phyloP scores from a whole-genome alignment of 2,113 vertebrate species.

The Actenoides lindsayi region DNA sequence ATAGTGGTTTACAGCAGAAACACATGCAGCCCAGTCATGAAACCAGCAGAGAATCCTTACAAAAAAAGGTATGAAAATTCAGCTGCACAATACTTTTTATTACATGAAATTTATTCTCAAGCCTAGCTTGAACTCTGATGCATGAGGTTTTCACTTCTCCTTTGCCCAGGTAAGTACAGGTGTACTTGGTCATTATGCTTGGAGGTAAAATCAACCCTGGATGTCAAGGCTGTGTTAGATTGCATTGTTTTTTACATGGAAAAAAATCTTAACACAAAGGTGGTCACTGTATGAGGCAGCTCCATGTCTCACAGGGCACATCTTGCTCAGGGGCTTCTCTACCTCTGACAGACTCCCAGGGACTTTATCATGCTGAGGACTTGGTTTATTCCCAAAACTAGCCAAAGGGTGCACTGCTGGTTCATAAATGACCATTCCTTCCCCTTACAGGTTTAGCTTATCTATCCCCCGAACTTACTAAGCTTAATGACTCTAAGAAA shows the following conservation, averaged over 20 bases:
- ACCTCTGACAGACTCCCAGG: background rate
- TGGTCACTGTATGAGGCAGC: background rate
- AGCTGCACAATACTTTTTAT: background rate
- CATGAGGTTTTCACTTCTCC: background rate
- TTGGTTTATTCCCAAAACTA: background rate
- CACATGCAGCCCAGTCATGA: background rate
- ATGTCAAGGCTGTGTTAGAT: background rate
- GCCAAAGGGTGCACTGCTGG: background rate
- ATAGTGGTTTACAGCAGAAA: background rate
- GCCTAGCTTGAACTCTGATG: background rate
- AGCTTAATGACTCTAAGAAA: background rate
- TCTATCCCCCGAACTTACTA: background rate
- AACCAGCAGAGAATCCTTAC: background rate
- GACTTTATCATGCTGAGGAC: background rate
- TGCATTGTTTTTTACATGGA: background rate
- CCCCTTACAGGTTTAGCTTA: background rate
- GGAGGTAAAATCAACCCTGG: background rate
- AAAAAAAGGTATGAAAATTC: background rate
- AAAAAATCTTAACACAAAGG: background rate
- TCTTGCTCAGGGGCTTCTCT: background rate
- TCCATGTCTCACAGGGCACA: accelerated
- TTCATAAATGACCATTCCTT: background rate
- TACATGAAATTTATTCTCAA: background rate
- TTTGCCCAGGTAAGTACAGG: background rate
- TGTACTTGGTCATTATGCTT: background rate